Conservation (phyloP, 2,113 vertebrate species). For the Cyanoderma ruficeps region DNA sequence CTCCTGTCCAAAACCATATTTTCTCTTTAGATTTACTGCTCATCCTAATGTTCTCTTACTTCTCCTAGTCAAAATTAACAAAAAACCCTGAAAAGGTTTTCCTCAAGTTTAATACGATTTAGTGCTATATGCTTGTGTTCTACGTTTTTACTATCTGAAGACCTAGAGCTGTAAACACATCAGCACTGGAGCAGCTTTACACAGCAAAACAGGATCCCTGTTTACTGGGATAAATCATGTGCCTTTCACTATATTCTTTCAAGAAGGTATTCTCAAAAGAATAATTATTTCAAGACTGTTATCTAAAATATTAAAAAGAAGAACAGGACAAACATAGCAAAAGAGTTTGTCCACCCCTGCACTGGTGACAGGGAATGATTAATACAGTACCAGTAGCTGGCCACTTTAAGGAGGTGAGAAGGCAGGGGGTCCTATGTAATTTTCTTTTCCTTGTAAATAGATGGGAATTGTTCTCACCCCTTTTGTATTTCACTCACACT, state of each 20-base stretch:
- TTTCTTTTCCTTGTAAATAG: background rate
- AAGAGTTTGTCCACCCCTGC: background rate
- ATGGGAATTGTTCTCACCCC: background rate
- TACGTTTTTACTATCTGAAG: background rate
- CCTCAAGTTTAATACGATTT: constrained; percentile 18
- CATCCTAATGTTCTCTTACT: background rate
- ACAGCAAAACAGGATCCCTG: background rate
- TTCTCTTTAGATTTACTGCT: background rate
- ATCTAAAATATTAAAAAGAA: constrained; percentile 5
- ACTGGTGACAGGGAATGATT: background rate
- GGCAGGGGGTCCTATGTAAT: background rate
- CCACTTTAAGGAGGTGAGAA: background rate
- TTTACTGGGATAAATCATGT: background rate
- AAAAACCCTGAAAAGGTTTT: background rate
- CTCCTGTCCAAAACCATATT: background rate
- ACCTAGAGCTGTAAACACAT: background rate
- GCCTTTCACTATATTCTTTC: background rate
- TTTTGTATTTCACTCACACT: constrained; percentile 6
- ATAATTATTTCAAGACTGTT: constrained; percentile 3
- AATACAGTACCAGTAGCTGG: constrained; percentile 21
- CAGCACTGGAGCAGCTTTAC: constrained; percentile 38
- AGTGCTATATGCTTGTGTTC: constrained; percentile 26
- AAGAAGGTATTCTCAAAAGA: background rate
- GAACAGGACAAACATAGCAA: background rate
- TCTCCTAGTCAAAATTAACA: background rate